Evolutionary conservation across 2,113 vertebrate species (phyloP), one percentile per base, ranked within the genome.

Genomic region (Cnemophilus loriae): DNA sequence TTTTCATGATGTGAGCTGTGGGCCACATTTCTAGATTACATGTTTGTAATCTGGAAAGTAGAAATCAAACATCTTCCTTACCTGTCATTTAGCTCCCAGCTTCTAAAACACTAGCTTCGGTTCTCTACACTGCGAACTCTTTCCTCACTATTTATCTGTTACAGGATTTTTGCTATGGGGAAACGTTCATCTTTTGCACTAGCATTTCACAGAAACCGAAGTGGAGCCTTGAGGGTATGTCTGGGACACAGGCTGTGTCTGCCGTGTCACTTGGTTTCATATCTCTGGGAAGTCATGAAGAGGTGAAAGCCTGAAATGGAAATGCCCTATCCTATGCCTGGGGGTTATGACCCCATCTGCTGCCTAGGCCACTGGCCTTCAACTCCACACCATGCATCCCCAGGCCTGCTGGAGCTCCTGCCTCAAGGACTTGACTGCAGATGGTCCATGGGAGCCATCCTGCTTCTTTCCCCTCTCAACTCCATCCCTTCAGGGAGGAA

Each of bases 31-130:
- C 28, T 78, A 61, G 74, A 78, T 89, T 92, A 59, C 17, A 57
- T 35, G 32, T 94, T 94, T 95, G 52, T 59, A 84, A 88, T 81
- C 87, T 71, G 70, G 83, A 84, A 92, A 91, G 63, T 59, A 76
- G 64, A 93, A 97, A 89, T 81, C 69, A 91, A 76, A 39, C 30
- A 56, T 86, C 63, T 28, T 63, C 42, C 37, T 83, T 75, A 94
- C 63, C 68, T 95, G 84, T 53, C 61, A 93, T 93, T 96, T 91
- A 78, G 49, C 37, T n/a, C 79, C 28, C 49, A 28, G n/a, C 81
- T 95, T 91, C 73, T 89, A 53, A 77, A 73, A 7, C 14, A 61
- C 37, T 39, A n/a, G 27, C 12, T 69, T 85, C 81, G 49, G 10
- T 41, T 88, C 77, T 60, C 53, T 81, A 52, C 30, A 2, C 56